phyloP scores from a whole-genome alignment of 92 coral and sea anemone genomes.

The Porites divaricata region DNA sequence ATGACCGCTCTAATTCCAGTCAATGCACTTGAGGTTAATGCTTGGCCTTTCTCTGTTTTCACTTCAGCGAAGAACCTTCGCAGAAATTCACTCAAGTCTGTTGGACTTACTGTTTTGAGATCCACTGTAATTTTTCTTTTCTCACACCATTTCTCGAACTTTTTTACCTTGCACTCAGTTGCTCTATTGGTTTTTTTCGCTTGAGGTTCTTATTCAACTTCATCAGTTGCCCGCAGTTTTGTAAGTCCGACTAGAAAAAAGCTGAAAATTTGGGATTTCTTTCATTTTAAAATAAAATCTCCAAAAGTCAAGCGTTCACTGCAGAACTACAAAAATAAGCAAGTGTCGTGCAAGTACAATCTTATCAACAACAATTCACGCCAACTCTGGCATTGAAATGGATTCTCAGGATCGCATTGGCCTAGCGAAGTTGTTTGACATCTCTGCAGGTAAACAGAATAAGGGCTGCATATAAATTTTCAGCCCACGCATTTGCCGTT shows the following conservation, averaged over 20 bases:
- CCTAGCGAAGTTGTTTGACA: neutral
- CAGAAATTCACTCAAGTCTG: no score
- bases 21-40: no score
- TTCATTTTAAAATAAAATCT: constrained; percentile 15
- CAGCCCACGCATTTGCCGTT: neutral
- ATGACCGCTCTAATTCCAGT: no score
- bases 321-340: neutral
- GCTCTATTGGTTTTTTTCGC: constrained; percentile 29
- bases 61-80: no score
- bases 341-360: neutral
- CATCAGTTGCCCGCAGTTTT: constrained; percentile 14
- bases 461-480: neutral
- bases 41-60: no score
- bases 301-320: neutral
- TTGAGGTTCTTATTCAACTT: constrained; percentile 30
- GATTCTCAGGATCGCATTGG: neutral
- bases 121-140: neutral
- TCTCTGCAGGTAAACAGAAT: constrained; percentile 6
- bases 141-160: neutral
- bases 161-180: neutral
- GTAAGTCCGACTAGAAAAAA: neutral
- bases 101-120: neutral
- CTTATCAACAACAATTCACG: no score
- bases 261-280: constrained; percentile 8
- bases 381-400: neutral